phyloP scores from a whole-genome alignment of 2,888 invertebrate species.

The Melikaiella ostensackeni region DNA sequence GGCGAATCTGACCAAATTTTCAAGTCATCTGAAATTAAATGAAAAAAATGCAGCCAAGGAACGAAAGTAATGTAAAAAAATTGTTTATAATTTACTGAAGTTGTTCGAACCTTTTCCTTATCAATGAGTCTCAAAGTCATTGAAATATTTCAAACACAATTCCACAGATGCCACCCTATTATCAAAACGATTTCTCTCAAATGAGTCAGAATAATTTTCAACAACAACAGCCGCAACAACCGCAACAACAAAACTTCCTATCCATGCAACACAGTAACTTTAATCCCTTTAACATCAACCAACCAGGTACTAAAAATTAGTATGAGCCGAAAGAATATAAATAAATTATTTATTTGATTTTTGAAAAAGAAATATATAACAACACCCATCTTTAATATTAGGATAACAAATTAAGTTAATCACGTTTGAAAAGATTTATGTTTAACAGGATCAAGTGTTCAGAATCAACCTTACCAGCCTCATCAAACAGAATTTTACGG shows the following conservation, averaged over 20 bases:
- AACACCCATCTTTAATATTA: too few species aligned
- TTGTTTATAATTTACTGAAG: too few species aligned
- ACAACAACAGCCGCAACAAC: not conserved
- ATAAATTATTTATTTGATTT: too few species aligned
- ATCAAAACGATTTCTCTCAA: not conserved
- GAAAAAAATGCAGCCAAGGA: not conserved
- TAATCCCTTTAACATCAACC: not conserved
- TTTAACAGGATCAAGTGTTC: not conserved
- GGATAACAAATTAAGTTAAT: too few species aligned
- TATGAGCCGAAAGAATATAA: not conserved
- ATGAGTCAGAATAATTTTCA: slow-evolving; percentile 32
- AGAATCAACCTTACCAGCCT: slow-evolving; percentile 2
- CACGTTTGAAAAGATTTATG: not conserved
- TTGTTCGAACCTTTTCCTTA: not conserved
- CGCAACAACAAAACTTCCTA: not conserved
- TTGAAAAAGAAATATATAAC: too few species aligned
- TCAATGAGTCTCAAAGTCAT: not conserved
- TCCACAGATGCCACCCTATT: not conserved
- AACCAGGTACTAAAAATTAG: slow-evolving; percentile 10
- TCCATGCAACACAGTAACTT: not conserved
- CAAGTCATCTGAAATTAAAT: not conserved
- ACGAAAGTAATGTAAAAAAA: not conserved
- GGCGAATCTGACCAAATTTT: not conserved
- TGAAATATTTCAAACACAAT: not conserved
- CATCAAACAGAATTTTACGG: slow-evolving; percentile 24